phyloP scores from a whole-genome alignment of 2,888 invertebrate genomes.

The Spisula solida region DNA sequence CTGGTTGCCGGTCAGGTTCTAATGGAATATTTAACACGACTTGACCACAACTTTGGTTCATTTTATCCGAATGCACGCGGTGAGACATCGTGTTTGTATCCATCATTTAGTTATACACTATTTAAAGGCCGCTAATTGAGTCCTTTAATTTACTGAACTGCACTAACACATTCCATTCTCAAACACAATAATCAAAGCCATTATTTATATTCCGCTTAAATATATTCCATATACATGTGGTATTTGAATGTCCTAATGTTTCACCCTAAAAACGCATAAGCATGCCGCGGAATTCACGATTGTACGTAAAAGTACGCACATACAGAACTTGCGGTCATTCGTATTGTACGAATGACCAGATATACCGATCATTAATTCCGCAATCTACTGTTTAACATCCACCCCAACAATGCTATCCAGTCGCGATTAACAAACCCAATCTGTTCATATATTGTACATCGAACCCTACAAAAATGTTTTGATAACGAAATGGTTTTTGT shows the following conservation, averaged over 20 bases:
- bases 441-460: not conserved
- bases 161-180: too few species aligned
- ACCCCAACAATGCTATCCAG: not conserved
- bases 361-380: not conserved
- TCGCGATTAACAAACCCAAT: not conserved
- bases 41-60: conserved; percentile 3
- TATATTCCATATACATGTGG: too few species aligned
- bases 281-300: too few species aligned
- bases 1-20: not conserved
- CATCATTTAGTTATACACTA: not conserved
- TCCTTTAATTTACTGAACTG: too few species aligned
- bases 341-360: not conserved
- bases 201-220: too few species aligned
- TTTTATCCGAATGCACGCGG: not conserved
- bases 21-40: conserved; percentile 36
- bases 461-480: not conserved
- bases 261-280: too few species aligned
- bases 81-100: not conserved
- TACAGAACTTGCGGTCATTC: not conserved
- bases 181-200: too few species aligned
- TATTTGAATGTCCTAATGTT: too few species aligned
- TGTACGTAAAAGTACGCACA: not conserved
- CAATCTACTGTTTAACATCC: not conserved
- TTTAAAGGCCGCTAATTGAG: too few species aligned
- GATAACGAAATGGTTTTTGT: not conserved